Percentiles rank a stretch among this genome's conserved stretches.
These are phyloP conservation scores for Melanophora roralis DNA, from an alignment of 2,888 invertebrate genomes.

Conservation along the genomic window DNA sequence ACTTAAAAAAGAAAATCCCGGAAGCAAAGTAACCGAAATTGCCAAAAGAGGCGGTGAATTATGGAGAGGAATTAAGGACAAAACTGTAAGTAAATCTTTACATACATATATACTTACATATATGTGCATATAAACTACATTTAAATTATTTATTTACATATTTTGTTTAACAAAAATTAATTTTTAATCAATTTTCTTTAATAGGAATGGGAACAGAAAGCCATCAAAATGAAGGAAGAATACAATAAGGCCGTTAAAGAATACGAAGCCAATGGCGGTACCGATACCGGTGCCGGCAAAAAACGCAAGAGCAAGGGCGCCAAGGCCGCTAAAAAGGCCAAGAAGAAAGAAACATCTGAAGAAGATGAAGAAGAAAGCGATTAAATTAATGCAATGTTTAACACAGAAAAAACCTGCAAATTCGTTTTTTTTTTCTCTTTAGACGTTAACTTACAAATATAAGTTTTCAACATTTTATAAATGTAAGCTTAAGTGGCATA, in stretches of 20 bases:
- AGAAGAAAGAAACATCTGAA: constrained; percentile 83
- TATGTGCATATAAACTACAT: neutral
- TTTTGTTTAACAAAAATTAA: too few species aligned
- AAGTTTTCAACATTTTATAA: constrained; percentile 77
- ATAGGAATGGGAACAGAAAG: constrained; percentile 94
- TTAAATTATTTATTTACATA: neutral
- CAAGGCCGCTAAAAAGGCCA: constrained; percentile 77
- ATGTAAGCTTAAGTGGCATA: constrained; percentile 75
- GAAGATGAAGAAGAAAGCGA: constrained; percentile 83
- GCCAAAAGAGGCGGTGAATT: constrained; percentile 96
- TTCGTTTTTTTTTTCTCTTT: constrained; percentile 48
- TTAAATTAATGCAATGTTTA: constrained; percentile 74
- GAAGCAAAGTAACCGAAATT: constrained; percentile 93
- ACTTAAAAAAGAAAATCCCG: constrained; percentile 94
- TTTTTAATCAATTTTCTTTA: constrained; percentile 22
- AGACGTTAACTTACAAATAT: constrained; percentile 64
- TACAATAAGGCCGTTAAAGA: constrained; percentile 93
- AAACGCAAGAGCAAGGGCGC: constrained; percentile 80
- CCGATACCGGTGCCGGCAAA: constrained; percentile 80
- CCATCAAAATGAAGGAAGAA: constrained; percentile 91
- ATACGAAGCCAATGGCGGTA: constrained; percentile 88
- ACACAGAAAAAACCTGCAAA: constrained; percentile 51
- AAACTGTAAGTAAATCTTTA: constrained; percentile 80
- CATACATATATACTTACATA: neutral
- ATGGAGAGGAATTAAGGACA: constrained; percentile 94